phyloP scores from a whole-genome alignment of 2,797 vertebrate genomes.

The Crocidura indochinensis region DNA sequence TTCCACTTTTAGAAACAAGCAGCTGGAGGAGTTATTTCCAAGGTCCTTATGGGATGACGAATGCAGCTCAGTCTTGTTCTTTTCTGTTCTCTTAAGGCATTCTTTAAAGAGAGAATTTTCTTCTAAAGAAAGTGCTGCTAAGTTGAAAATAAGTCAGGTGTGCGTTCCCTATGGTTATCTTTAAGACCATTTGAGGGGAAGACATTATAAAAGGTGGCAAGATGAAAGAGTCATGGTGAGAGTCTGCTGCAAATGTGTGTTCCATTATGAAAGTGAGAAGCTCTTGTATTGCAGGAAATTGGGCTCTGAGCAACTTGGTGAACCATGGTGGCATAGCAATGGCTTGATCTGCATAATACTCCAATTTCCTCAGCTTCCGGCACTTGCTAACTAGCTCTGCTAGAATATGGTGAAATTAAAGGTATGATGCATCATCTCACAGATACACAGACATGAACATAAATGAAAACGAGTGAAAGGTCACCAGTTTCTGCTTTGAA shows the following conservation, averaged over 20 bases:
- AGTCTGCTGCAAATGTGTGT: neutral
- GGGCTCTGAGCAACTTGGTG: neutral
- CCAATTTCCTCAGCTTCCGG: too few species aligned
- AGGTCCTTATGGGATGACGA: conserved; percentile 72
- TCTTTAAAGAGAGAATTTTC: conserved; percentile 66
- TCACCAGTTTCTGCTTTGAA: neutral
- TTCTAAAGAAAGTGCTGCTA: conserved; percentile 32
- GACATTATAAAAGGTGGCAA: neutral
- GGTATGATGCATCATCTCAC: neutral
- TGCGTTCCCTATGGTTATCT: conserved; percentile 1
- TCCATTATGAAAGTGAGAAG: neutral
- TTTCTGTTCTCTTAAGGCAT: conserved; percentile 72
- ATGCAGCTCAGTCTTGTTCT: conserved; percentile 68
- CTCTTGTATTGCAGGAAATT: neutral
- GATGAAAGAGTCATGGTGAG: neutral
- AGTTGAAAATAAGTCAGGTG: conserved; percentile 64
- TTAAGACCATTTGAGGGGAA: neutral
- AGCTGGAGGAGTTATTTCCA: conserved; percentile 84
- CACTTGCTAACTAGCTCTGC: neutral
- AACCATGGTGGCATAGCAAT: neutral
- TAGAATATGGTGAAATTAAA: neutral
- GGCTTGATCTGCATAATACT: neutral
- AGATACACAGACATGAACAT: neutral
- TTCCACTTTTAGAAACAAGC: conserved; percentile 76
- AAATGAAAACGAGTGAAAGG: conserved; percentile 13